Base-by-base conservation (phyloP, 2,797 vertebrate species). In the Acridotheres tristis region DNA sequence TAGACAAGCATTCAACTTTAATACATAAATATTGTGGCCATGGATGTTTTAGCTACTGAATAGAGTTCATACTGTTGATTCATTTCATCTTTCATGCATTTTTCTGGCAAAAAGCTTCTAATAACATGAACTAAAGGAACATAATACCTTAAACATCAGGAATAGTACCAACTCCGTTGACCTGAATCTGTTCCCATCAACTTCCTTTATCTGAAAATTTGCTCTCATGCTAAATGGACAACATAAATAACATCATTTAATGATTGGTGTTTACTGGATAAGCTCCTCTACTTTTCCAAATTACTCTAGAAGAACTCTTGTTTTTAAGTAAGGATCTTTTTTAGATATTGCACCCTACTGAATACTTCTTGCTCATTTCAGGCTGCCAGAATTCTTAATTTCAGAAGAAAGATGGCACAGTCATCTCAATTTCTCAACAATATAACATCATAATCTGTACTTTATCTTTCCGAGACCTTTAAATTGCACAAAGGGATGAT, bases 141-240 rank as follows among this genome's bases (percentile, higher is more conserved):
- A 40, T 88, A 95, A 94, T 95, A 80, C 71, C 55, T 89, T 93
- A 88, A 94, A 96, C 22, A 90, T 40, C 63, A 88, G 66, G 38
- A 93, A 93, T 65, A 94, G 92, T 91, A 38, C 32, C 45, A 91
- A 84, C 42, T 79, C 73, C 69, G 69, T 67, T 94, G 94, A 96
- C 91, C 88, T 87, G 89, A 91, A 88, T 95, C 80, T 88, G 74
- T 36, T 90, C 30, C 62, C 55, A 82, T 81, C 80, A 91, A 73
- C 94, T 84, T 91, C 17, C 73, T 73, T 94, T 86, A 91, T 78
- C 69, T 92, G 79, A 92, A 96, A 92, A 94, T 65, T 90, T 74
- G 89, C 80, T 93, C 29, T 90, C 94, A 54, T n/a, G 63, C 51
- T 93, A 94, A 82, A 85, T 40, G 71, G 67, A 77, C 66, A 92